Base-by-base conservation (phyloP, 1,140 invertebrate genomes). In the Micrasema longulum region DNA sequence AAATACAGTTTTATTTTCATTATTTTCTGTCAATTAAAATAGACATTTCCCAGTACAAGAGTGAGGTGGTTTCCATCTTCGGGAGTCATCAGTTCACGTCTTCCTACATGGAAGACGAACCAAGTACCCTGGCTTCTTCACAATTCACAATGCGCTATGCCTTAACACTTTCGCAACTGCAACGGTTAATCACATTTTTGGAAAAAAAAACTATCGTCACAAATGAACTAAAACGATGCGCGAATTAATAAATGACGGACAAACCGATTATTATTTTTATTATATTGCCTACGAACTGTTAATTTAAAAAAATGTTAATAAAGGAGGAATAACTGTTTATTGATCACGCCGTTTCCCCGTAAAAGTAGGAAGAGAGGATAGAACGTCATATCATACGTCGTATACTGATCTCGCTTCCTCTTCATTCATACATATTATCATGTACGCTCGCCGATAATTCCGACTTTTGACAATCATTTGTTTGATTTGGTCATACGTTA, bases 11-110 rank as follows among this genome's bases (percentile, higher is more conserved):
- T 43, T 43, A 16, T 53, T 53, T 53, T 22, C 52, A 31, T 53
- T 63, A 63, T 63, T 63, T 38, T 45, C 60, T 63, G 60, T 63
- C 60, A 63, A 63, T 63, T 63, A 63, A 63, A 63, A 63, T 63
- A 45, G 60, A 63, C 60, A 63, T 63, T 63, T 45, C 23, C 60
- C 60, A 14, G 10, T 47, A 63, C 60, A 63, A 63, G 60, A 45
- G 16, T 43, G 60, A 47, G 38, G 23, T 63, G 60, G 63, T 66
- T 38, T 66, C 18, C 45, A 66, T 66, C 63, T 50, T 10, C 18
- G 12, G 45, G 20, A 50, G 63, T 48, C 63, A 66, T 66, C 63
- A 36, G 45, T 36, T 48, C 63, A 36, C 45, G 63, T 52, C 63
- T 47, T 20, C 63, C 45, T 52, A 66, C 63, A 48, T 48, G 63